Evolutionary conservation across 2,888 invertebrate species (phyloP).

Genomic region (Harpalus rufipes): DNA sequence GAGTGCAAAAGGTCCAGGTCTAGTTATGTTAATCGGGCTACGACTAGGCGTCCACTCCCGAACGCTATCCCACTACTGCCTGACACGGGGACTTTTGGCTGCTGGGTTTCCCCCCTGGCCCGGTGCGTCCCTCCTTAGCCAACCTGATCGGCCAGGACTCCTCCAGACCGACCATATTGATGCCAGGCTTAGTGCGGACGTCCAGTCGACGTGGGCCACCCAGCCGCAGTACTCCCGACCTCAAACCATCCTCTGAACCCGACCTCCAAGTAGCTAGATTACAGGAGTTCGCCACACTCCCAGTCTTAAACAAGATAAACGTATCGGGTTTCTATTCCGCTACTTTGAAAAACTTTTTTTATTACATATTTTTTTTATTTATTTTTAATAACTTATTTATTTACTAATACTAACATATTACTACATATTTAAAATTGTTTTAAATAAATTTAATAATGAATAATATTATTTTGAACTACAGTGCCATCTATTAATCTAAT

Average conservation of each 20-base stretch:
- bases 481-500: no score
- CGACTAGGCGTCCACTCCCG: slow-evolving; percentile 82
- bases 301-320: slow-evolving; percentile 79
- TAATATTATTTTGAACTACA: no score
- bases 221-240: slow-evolving; percentile 87
- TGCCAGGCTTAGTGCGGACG: slow-evolving; percentile 97
- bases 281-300: slow-evolving; percentile 99
- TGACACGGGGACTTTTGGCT: slow-evolving; percentile 99
- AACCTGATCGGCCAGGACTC: slow-evolving; percentile 92
- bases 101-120: slow-evolving; percentile 99
- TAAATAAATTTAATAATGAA: no score
- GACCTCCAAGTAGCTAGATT: slow-evolving; percentile 98
- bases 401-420: not conserved
- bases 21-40: slow-evolving; percentile 62
- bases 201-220: slow-evolving; percentile 91
- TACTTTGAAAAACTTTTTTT: not conserved
- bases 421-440: not conserved
- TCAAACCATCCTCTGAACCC: slow-evolving; percentile 94
- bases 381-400: not conserved
- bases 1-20: slow-evolving; percentile 55
- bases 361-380: not conserved
- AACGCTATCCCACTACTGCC: slow-evolving; percentile 99
- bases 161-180: slow-evolving; percentile 96
- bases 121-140: slow-evolving; percentile 98
- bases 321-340: slow-evolving; percentile 23